phyloP scores from a whole-genome alignment of 1,140 invertebrate genomes.

The Camponotus floridanus region DNA sequence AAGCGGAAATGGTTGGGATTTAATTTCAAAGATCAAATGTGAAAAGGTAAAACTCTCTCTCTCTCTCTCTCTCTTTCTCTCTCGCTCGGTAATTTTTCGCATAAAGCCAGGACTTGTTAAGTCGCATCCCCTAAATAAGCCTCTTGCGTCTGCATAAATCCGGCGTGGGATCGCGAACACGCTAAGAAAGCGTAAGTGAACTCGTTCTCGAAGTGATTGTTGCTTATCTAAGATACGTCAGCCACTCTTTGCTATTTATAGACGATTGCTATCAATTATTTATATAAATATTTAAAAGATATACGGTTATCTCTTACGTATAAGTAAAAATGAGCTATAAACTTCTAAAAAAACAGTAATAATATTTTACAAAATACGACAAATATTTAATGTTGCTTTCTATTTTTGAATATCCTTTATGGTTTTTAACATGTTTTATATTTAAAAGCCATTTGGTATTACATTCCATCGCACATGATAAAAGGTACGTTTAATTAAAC shows the following conservation, averaged over 20 bases:
- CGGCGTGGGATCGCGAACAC: neutral
- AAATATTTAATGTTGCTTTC: neutral
- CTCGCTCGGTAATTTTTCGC: neutral
- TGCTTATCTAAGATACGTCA: neutral
- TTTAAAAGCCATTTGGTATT: neutral
- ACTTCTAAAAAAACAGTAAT: neutral
- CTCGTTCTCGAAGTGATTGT: conserved; percentile 26
- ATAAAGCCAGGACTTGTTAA: conserved; percentile 46
- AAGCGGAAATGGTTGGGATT: conserved; percentile 35
- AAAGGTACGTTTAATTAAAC: conserved; percentile 12
- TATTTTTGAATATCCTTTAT: neutral
- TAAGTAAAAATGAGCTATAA: too few species aligned
- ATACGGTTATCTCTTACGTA: neutral
- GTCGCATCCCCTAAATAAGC: conserved; percentile 60
- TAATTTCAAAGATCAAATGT: conserved; percentile 46
- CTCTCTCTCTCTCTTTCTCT: too few species aligned
- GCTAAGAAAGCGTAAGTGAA: conserved; percentile 15
- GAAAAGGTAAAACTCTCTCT: conserved; percentile 22
- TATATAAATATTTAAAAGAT: neutral
- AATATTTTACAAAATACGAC: neutral
- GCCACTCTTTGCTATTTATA: neutral
- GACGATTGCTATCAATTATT: neutral
- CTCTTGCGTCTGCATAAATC: conserved; percentile 27
- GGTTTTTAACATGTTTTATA: neutral
- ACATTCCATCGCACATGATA: neutral